These are phyloP conservation scores for Tipula helvola DNA, from an alignment of 2,888 invertebrate genomes.

Conservation along the genomic window DNA sequence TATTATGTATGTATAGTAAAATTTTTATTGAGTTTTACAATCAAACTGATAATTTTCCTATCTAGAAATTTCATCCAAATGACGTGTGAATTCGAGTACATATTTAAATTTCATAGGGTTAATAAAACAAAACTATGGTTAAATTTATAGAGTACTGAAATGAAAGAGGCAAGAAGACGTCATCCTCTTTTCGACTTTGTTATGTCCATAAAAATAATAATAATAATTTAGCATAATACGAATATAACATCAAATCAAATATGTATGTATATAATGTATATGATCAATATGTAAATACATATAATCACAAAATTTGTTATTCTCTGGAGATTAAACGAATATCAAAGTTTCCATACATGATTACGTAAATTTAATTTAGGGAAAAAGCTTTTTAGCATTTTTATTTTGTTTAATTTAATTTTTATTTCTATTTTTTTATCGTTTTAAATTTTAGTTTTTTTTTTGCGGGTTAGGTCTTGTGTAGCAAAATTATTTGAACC, in stretches of 20 bases:
- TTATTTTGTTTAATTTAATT: background rate
- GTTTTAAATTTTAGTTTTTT: background rate
- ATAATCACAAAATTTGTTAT: background rate
- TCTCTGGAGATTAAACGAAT: background rate
- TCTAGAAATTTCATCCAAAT: background rate
- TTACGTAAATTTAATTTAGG: background rate
- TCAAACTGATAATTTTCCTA: background rate
- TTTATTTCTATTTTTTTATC: background rate
- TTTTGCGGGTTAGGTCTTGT: background rate
- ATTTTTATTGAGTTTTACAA: background rate
- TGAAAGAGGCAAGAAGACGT: background rate
- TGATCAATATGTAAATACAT: background rate
- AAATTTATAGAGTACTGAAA: background rate
- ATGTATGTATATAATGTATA: background rate
- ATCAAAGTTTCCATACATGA: background rate
- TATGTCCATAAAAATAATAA: background rate
- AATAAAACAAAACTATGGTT: background rate
- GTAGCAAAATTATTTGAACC: background rate
- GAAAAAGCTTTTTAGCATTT: background rate
- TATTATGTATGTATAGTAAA: background rate
- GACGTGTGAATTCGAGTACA: background rate
- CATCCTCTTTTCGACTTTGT: background rate
- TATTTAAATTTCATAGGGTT: background rate
- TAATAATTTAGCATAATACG: background rate
- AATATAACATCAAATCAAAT: background rate